Evolutionary conservation across 2,888 invertebrate species (phyloP), one percentile per base, ranked within the genome.

Genomic region (Catocala fraxini): DNA sequence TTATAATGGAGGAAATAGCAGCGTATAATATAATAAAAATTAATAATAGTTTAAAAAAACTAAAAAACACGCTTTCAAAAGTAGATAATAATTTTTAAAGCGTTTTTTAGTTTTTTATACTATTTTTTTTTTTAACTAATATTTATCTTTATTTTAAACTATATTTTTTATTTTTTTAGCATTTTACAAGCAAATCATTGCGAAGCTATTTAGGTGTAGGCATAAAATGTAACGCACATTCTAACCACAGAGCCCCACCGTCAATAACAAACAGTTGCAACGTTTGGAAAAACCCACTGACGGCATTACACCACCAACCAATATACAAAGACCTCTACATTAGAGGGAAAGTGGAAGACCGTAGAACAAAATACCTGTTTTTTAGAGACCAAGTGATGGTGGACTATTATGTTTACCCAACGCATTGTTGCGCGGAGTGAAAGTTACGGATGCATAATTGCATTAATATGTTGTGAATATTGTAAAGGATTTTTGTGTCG

Each of bases 361-460:
- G 5, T 47, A 6, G 35, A 63, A 51, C 34, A 48, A 55, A 41
- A 25, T 51, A 4, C 15, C 5, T 39, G 41, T 52, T 45, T 12
- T 10, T 39, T 35, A 54, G 59, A 53, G 71, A n/a, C 56, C 73
- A 45, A n/a, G 5, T 59, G 58, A 61, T 4, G 25, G 49, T 75
- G 65, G 78, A 57, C 33, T 13, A 35, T 25, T 33, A 9, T 33
- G 69, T 77, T 78, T 77, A 61, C 70, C 10, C 70, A 79, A 79
- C 58, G 45, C 49, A 63, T 51, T 60, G 69, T 75, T 75, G 64
- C 70, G 78, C 70, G 65, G 4, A 61, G 80, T 67, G 81, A 81
- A 80, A 80, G 80, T 73, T 69, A 59, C 68, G 63, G 64, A 73
- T 70, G 63, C 68, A 73, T 80, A n/a, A n/a, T 80, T 77, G 70